Base-by-base conservation (phyloP, 2,797 vertebrate genomes). In the Coluber constrictor region DNA sequence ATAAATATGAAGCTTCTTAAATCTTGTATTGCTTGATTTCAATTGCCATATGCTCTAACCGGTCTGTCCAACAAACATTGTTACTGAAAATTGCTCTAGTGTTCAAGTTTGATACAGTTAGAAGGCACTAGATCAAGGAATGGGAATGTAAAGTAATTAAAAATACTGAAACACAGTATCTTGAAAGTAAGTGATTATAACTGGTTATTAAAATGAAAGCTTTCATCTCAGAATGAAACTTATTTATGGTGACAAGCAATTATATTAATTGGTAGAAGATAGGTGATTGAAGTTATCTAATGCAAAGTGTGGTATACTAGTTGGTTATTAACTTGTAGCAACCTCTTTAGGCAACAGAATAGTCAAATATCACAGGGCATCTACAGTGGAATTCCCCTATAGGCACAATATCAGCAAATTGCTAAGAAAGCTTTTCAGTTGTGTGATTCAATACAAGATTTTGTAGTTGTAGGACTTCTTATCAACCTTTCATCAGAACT, bases 391-490 rank as follows among this genome's bases (percentile, higher is more conserved):
- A 93, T 79, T 79, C 63, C 55, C 90, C 43, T 88, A 29, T 63
- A 88, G 89, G 89, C 90, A 90, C 86, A 88, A 27, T 74, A 86
- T 93, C 92, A 88, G 92, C 86, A 88, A 57, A 87, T 88, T 37
- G 86, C 86, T 91, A 60, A 90, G 89, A 61, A 61, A 70, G 54
- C 60, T 89, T 87, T 83, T 93, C 89, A 93, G 61, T 91, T 86
- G 54, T 91, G 90, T 29, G 86, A 61, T 87, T 60, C 37, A 88
- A 20, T 63, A 74, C 13, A 93, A 90, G 89, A 88, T 91, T 91
- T 88, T 88, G 86, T 74, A 87, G 86, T 93, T 88, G 88, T 88
- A 79, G 63, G 86, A 54, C 29, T n/a, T 59, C 55, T 56, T 93
- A 93, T 88, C 86, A 90, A 56, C 43, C 61, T 90, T 91, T 93